Conservation (phyloP, 23 tunicate genomes). For the Trididemnum miniatum region DNA sequence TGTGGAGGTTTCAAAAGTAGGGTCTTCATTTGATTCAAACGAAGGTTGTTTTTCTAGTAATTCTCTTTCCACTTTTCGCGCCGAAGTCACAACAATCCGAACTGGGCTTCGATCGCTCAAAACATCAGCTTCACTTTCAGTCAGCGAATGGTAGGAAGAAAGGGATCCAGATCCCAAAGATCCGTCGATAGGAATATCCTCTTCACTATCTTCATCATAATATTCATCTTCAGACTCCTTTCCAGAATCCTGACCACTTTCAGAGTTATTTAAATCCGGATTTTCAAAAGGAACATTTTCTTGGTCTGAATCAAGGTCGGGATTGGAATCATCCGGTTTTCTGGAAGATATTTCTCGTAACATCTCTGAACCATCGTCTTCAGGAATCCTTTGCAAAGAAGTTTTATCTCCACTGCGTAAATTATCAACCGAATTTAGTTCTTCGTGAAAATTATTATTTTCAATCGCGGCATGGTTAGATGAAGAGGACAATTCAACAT, state of each 20-base stretch:
- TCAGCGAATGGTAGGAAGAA: neutral
- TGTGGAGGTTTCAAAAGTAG: too few relatives aligned
- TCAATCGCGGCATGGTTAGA: too few relatives aligned
- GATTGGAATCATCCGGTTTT: neutral
- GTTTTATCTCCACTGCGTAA: neutral
- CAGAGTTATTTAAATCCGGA: neutral
- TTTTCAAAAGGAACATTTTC: neutral
- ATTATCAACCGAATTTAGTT: neutral
- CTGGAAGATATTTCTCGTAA: neutral
- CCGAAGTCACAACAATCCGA: conserved; percentile 43
- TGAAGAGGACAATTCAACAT: too few relatives aligned
- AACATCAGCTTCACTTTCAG: conserved; percentile 45
- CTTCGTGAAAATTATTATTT: too few relatives aligned
- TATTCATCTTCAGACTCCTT: conserved; percentile 17
- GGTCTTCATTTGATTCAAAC: neutral
- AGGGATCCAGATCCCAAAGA: neutral
- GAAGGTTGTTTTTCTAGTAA: neutral
- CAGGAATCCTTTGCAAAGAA: neutral
- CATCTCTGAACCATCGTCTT: neutral
- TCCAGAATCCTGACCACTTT: conserved; percentile 23
- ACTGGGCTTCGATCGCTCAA: conserved; percentile 16
- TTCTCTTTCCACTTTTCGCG: conserved; percentile 45
- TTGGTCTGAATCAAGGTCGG: neutral
- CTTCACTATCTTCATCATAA: neutral
- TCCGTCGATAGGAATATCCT: neutral